phyloP scores from a whole-genome alignment of 2,797 vertebrate species.

The Tympanoctomys barrerae region DNA sequence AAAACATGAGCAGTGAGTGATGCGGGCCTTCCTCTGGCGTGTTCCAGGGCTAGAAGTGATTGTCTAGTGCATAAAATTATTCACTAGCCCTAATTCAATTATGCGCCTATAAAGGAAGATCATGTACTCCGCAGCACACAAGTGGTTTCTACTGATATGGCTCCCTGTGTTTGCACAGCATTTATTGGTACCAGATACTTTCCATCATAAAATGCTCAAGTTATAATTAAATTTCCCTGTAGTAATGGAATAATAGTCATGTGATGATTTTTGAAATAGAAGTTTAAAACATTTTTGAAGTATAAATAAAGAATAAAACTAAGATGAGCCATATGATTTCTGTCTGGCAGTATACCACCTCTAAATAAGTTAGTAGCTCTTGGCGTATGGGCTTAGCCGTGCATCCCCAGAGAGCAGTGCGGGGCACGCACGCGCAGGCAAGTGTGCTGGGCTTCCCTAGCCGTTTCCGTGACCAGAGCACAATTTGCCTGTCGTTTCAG shows the following conservation, averaged over 20 bases:
- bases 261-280: conserved; percentile 44
- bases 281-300: conserved; percentile 24
- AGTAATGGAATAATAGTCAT: conserved; percentile 64
- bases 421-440: background rate
- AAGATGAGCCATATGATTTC: conserved; percentile 24
- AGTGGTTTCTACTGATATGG: conserved; percentile 51
- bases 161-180: conserved; percentile 56
- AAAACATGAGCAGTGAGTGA: conserved; percentile 81
- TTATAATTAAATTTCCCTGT: conserved; percentile 67
- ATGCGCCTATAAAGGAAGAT: conserved; percentile 52
- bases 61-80: conserved; percentile 80
- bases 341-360: background rate
- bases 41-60: conserved; percentile 85
- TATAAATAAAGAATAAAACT: conserved; percentile 28
- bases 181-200: conserved; percentile 63
- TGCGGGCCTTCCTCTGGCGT: conserved; percentile 83
- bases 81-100: conserved; percentile 82
- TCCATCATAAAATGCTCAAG: conserved; percentile 50
- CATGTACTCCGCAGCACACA: conserved; percentile 42
- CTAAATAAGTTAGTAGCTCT: conserved; percentile 1
- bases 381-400: background rate
- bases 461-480: background rate
- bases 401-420: background rate
- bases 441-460: background rate
- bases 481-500: background rate